Evolutionary conservation across 2,797 vertebrate species (phyloP), one percentile per base, ranked within the genome.

Genomic region (Microchirus variegatus): DNA sequence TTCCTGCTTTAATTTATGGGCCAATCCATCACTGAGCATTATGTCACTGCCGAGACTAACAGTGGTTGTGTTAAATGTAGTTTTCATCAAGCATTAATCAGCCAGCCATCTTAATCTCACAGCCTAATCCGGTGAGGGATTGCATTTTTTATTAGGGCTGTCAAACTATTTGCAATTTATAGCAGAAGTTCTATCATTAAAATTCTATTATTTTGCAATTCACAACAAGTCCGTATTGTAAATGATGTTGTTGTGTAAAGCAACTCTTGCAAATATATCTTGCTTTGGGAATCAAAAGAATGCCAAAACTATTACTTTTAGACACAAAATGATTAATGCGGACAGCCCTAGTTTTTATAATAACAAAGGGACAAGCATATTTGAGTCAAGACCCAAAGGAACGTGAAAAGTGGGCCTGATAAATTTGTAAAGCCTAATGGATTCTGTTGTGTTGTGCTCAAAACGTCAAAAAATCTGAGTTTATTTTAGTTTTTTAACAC

Each of bases 51-150:
- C 15, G 9, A 59, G 43, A 63, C 50, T 49, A 59, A 44, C 48
- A 54, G 45, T 3, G 22, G 10, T 26, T 17, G 47, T 35, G 26
- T 18, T 35, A 38, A 59, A 41, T 38, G 59, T 46, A 50, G 41
- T 41, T n/a, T 36, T 63, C n/a, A n/a, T 26, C 46, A 66, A 47
- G 63, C 36, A 69, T 68, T 53, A 68, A 46, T 61, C 46, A 67
- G 50, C 31, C 12, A 17, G 48, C 35, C 37, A 11, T 57, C 41
- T 44, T 22, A n/a, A 6, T 37, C 26, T 38, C 36, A 50, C 60
- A 53, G 1, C 1, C 51, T 59, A 44, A 70, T 61, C 22, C 3
- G 36, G 17, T 42, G 26, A 51, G 40, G 1, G 26, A 48, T 35
- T 53, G 13, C 12, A 14, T 42, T 31, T 6, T 26, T 5, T 31